Conservation (phyloP, 2,888 invertebrate genomes). For the Lysandra bellargus region DNA sequence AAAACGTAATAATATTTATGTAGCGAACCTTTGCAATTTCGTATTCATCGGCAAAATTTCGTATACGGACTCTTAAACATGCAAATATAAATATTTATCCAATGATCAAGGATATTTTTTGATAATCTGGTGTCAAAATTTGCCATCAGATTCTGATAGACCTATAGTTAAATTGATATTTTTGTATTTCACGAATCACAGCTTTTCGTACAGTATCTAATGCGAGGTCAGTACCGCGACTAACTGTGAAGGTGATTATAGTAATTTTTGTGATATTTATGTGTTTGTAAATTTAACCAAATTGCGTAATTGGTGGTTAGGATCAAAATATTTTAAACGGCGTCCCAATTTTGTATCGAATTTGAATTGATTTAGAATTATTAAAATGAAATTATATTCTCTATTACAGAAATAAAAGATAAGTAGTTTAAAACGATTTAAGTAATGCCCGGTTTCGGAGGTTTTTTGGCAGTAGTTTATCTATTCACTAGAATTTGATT, state of each 20-base stretch:
- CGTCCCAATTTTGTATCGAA: conserved; percentile 13
- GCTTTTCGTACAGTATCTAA: conserved; percentile 36
- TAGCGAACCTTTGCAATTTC: too few relatives aligned
- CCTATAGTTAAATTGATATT: too few relatives aligned
- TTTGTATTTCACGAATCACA: too few relatives aligned
- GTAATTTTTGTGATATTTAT: conserved; percentile 51
- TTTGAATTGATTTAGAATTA: conserved; percentile 4
- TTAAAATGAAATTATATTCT: background rate
- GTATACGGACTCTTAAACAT: too few relatives aligned
- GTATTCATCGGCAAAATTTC: too few relatives aligned
- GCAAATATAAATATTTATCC: too few relatives aligned
- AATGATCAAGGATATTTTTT: too few relatives aligned
- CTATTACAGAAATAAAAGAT: background rate
- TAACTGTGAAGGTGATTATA: conserved; percentile 48
- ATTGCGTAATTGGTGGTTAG: conserved; percentile 54
- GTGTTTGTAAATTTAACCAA: conserved; percentile 52
- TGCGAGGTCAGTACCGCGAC: conserved; percentile 37
- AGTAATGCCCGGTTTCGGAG: background rate
- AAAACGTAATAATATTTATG: too few relatives aligned
- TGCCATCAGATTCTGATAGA: too few relatives aligned
- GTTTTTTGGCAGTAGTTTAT: background rate
- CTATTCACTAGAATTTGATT: too few relatives aligned
- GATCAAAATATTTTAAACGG: conserved; percentile 25
- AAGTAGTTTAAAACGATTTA: background rate
- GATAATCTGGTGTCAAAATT: too few relatives aligned